Base-by-base conservation (phyloP, 1,140 invertebrate species). In the Cylas formicarius region DNA sequence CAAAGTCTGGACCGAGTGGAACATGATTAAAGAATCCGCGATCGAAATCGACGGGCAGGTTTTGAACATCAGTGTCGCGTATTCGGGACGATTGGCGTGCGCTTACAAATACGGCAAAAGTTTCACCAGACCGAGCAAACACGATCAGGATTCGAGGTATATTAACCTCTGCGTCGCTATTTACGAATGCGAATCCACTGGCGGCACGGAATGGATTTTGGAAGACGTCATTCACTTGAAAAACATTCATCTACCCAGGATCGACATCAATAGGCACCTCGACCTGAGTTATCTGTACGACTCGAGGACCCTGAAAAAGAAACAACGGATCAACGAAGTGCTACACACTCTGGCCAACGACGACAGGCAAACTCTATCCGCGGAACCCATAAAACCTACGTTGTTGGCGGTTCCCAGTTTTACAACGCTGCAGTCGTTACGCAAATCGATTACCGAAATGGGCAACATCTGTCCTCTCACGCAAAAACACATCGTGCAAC, bases 111-210 rank as follows among this genome's bases (percentile, higher is more conserved):
- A 86, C 57, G 86, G 86, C 9, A 82, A 84, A 49, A 88, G 85
- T 8, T 90, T 90, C 59, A 89, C 85, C 0, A 70, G 84, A 2
- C 84, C 84, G 0, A 78, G 79, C 55, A 85, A 82, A 63, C 74
- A 69, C 18, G 82, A 87, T 61, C 81, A 82, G 0, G 84, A 87
- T 56, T 86, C 84, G 1, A 76, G 90, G 27, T 94, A 88, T 66
- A 86, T 95, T 24, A 96, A 95, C 66, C 72, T 97, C 0, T 90
- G 85, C 62, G 89, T 99, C 2, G 89, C 90, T n/a, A 95, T 99
- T 48, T 98, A 96, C 70, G 96, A 99, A 67, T 99, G 96, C 66
- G 96, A 99, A 72, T 96, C 92, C 50, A 96, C 92, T 18, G 96
- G 96, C 42, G 95, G 88, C 45, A 81, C 80, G n/a, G 94, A 98